A percentile compares a stretch with the other conserved stretches of the same genome.
phyloP scores from a whole-genome alignment of 1,140 invertebrate species.

The Nasonia vitripennis region DNA sequence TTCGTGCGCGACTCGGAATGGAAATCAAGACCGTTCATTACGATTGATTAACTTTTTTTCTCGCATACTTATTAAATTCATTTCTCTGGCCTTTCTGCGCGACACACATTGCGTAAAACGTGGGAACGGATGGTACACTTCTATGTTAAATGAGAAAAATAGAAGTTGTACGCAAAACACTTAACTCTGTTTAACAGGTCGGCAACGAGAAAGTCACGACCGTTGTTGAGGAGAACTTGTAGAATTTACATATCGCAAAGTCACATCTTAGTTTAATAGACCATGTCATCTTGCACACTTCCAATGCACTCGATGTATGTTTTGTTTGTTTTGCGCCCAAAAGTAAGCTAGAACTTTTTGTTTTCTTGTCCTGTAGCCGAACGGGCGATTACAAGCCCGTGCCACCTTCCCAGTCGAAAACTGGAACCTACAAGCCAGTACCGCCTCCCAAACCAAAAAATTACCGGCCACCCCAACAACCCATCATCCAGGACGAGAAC shows the following conservation, averaged over 20 bases:
- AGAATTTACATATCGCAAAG: constrained; percentile 70
- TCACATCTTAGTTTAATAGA: constrained; percentile 67
- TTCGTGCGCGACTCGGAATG: neutral
- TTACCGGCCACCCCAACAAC: constrained; percentile 84
- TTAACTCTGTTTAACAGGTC: constrained; percentile 56
- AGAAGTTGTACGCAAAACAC: neutral
- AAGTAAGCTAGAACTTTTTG: constrained; percentile 63
- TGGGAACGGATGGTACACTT: neutral
- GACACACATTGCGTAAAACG: neutral
- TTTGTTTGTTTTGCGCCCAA: constrained; percentile 27
- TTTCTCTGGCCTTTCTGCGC: neutral
- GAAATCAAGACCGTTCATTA: neutral
- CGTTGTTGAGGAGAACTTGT: constrained; percentile 64
- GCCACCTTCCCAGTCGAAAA: constrained; percentile 67
- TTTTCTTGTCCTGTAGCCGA: constrained; percentile 66
- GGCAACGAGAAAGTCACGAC: constrained; percentile 63
- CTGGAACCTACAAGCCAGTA: constrained; percentile 87
- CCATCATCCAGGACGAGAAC: constrained; percentile 67
- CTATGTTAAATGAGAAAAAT: neutral
- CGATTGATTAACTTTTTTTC: neutral
- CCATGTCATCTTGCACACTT: neutral
- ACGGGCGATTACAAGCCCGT: constrained; percentile 70
- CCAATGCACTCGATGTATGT: constrained; percentile 1
- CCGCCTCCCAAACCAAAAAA: constrained; percentile 94
- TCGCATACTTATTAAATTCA: neutral